phyloP scores from a whole-genome alignment of 1,140 invertebrate genomes.

The roundworm (Caenorhabditis elegans) region WBcel235 BX284605.5:9179001-9179500 shows the following conservation, averaged over 20 bases:
- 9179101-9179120: slow-evolving; percentile 45
- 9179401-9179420: slow-evolving; percentile 77
- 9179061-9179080: not conserved
- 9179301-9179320: slow-evolving; percentile 74
- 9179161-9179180: slow-evolving; percentile 70
- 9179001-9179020: slow-evolving; percentile 63
- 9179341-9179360: not conserved
- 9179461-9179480: not conserved
- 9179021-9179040: slow-evolving; percentile 57
- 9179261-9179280: slow-evolving; percentile 84
- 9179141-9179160: slow-evolving; percentile 66
- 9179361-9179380: slow-evolving; percentile 79
- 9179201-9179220: slow-evolving; percentile 59
- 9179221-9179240: slow-evolving; percentile 55
- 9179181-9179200: slow-evolving; percentile 65
- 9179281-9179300: slow-evolving; percentile 80
- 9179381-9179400: slow-evolving; percentile 74
- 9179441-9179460: not conserved
- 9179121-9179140: slow-evolving; percentile 65
- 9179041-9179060: not conserved
- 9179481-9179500: not conserved
- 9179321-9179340: not conserved
- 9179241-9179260: slow-evolving; percentile 75
- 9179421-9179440: slow-evolving; percentile 60
- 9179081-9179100: slow-evolving; percentile 53